These are phyloP conservation scores for Lepus europaeus DNA, from an alignment of 2,113 vertebrate species.

Conservation along the genomic window DNA sequence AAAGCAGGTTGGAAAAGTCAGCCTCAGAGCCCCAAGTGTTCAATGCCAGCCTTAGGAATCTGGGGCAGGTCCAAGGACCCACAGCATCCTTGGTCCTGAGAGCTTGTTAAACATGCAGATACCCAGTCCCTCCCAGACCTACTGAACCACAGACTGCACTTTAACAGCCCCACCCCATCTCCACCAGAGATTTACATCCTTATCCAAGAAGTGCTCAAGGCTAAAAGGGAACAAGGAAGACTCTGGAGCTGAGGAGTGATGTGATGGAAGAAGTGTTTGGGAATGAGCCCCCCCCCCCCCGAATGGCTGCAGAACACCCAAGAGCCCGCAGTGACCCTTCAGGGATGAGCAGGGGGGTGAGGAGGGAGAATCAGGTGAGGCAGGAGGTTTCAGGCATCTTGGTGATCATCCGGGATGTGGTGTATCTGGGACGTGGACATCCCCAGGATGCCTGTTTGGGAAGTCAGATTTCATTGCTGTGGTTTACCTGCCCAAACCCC, in stretches of 20 bases:
- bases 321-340: fast-evolving
- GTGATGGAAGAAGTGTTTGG: not conserved
- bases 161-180: not conserved
- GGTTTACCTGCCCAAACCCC: not conserved
- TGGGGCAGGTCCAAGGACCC: not conserved
- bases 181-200: not conserved
- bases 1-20: not conserved
- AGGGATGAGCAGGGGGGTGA: not conserved
- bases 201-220: not conserved
- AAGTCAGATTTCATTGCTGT: conserved; percentile 16
- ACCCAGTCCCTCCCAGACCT: not conserved
- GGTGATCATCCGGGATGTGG: not conserved
- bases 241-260: not conserved
- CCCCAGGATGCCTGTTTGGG: not conserved
- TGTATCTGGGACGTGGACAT: not conserved
- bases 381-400: not conserved
- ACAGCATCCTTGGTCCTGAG: not conserved
- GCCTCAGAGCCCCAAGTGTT: not conserved
- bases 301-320: not conserved
- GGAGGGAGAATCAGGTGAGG: not conserved
- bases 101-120: not conserved
- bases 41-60: not conserved
- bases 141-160: not conserved
- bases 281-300: fast-evolving
- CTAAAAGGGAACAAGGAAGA: not conserved